Evolutionary conservation across 2,113 vertebrate genomes (phyloP).

Genomic region (Pteropus alecto): DNA sequence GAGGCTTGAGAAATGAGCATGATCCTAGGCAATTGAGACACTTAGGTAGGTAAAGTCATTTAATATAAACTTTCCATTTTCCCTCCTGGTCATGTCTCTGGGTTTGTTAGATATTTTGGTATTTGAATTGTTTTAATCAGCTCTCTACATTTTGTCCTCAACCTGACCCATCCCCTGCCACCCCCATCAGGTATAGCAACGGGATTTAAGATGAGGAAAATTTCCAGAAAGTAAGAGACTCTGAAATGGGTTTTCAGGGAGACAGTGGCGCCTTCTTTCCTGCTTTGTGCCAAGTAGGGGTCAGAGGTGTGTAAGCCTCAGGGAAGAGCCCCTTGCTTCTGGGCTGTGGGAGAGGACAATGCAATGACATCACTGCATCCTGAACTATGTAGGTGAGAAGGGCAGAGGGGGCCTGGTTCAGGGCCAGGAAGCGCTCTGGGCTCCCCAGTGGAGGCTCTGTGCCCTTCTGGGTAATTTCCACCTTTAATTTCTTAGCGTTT

Average conservation of each 20-base stretch:
- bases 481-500: constrained; percentile 71
- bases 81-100: neutral
- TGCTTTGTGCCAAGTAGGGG: neutral
- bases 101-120: neutral
- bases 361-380: neutral
- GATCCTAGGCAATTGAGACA: neutral
- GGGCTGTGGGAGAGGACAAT: neutral
- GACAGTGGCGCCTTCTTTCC: neutral
- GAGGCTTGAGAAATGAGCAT: neutral
- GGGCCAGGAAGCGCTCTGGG: constrained; percentile 20
- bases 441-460: neutral
- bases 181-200: neutral
- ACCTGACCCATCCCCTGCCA: neutral
- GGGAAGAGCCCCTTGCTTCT: neutral
- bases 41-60: neutral
- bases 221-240: neutral
- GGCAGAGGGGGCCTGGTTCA: constrained; percentile 14
- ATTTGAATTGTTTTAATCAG: constrained; percentile 13
- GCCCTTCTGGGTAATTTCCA: constrained; percentile 70
- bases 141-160: neutral
- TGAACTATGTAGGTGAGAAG: neutral
- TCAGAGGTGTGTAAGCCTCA: neutral
- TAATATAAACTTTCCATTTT: neutral
- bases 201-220: neutral
- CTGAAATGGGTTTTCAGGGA: neutral